Percentiles rank a stretch among this genome's conserved stretches.
These are phyloP conservation scores for Meda fulgida DNA, from an alignment of 2,797 vertebrate genomes.

Conservation along the genomic window DNA sequence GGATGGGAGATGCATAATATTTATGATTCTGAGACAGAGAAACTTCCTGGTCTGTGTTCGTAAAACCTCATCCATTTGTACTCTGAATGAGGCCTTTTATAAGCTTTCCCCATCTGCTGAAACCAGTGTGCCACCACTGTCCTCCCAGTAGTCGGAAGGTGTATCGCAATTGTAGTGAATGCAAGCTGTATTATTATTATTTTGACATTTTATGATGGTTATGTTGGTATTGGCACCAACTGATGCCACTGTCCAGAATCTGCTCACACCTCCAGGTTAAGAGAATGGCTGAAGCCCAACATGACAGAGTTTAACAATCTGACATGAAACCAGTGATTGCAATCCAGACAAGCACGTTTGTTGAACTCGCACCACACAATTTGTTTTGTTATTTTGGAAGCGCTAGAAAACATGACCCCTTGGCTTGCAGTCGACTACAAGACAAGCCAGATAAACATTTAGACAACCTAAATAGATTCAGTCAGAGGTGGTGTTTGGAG, in stretches of 20 bases:
- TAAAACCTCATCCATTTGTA: constrained; percentile 10
- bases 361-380: constrained; percentile 66
- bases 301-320: constrained; percentile 1
- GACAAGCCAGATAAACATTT: constrained; percentile 79
- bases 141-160: not conserved
- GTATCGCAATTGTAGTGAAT: not conserved
- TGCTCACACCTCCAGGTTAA: not conserved
- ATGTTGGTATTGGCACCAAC: constrained; percentile 62
- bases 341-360: constrained; percentile 55
- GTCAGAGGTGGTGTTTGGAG: constrained; percentile 63
- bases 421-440: constrained; percentile 64
- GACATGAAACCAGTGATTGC: not conserved
- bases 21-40: constrained; percentile 29
- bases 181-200: constrained; percentile 55
- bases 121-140: not conserved
- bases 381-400: constrained; percentile 71
- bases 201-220: constrained; percentile 61
- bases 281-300: not conserved
- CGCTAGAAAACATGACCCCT: constrained; percentile 69
- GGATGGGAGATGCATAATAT: constrained; percentile 51
- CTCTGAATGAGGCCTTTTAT: constrained; percentile 26
- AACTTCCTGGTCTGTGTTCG: constrained; percentile 14
- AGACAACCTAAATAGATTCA: constrained; percentile 77
- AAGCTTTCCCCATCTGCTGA: not conserved
- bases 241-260: not conserved